Evolutionary conservation across 2,888 invertebrate species (phyloP).

Genomic region (Strigamia crassipes): DNA sequence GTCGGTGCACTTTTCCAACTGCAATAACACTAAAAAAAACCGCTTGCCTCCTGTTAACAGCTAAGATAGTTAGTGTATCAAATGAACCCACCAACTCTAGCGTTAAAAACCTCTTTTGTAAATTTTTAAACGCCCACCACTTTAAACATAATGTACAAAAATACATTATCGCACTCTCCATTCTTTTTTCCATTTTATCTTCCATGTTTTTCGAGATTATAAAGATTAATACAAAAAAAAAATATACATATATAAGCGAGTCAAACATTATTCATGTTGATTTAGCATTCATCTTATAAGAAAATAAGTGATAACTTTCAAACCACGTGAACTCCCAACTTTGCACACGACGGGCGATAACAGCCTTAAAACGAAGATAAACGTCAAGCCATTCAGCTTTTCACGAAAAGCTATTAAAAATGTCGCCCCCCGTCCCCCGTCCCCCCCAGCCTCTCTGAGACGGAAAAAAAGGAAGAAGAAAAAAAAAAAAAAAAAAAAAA

Average conservation of each 20-base stretch:
- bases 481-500: background rate
- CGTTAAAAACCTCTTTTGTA: too few relatives aligned
- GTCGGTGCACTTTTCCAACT: too few relatives aligned
- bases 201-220: background rate
- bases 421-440: background rate
- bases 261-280: conserved; percentile 30
- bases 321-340: conserved; percentile 26
- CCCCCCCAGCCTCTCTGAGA: background rate
- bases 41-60: too few relatives aligned
- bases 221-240: background rate
- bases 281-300: conserved; percentile 18
- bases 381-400: conserved; percentile 23
- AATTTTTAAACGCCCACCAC: too few relatives aligned
- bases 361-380: conserved; percentile 30
- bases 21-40: too few relatives aligned
- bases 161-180: background rate
- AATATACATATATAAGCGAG: too few relatives aligned
- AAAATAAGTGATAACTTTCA: conserved; percentile 30
- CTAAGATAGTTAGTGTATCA: too few relatives aligned
- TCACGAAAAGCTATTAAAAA: conserved; percentile 30
- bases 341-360: conserved; percentile 30
- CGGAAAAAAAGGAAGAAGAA: background rate
- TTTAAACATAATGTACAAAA: too few relatives aligned
- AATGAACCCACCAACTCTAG: too few relatives aligned
- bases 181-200: background rate